Percentiles rank a stretch among this genome's conserved stretches.
Conservation (phyloP, 2,888 invertebrate genomes). For the Dicyrtomina minuta region DNA sequence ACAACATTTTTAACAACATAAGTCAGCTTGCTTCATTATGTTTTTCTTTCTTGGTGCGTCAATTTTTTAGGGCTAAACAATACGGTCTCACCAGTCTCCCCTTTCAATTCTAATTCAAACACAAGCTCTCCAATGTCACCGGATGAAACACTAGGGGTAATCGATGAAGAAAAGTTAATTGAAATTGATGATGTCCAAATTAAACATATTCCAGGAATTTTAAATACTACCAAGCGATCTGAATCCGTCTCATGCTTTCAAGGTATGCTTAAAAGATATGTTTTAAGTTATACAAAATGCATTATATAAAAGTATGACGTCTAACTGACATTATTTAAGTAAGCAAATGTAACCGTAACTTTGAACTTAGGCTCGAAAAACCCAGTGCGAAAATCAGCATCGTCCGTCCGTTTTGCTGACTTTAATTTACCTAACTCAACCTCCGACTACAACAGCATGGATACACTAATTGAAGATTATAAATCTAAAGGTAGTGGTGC, state of each 20-base stretch:
- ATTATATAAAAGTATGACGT: too few species aligned
- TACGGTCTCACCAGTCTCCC: slow-evolving; percentile 7
- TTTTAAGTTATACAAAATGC: too few species aligned
- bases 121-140: slow-evolving; percentile 17
- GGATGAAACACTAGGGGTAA: slow-evolving; percentile 16
- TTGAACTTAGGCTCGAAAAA: slow-evolving; percentile 4
- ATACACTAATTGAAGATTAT: slow-evolving; percentile 38
- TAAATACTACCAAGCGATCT: slow-evolving; percentile 20
- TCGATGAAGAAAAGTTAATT: slow-evolving; percentile 32
- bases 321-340: too few species aligned
- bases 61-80: slow-evolving; percentile 25
- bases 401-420: slow-evolving; percentile 33
- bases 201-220: slow-evolving; percentile 11
- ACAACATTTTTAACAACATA: not conserved
- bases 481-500: slow-evolving; percentile 6
- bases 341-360: too few species aligned
- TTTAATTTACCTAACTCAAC: slow-evolving; percentile 34
- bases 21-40: not conserved
- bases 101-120: not conserved
- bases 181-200: slow-evolving; percentile 31
- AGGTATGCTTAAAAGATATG: not conserved
- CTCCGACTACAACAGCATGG: slow-evolving; percentile 47
- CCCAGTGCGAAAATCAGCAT: slow-evolving; percentile 34
- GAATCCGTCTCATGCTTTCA: slow-evolving; percentile 33
- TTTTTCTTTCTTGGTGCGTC: not conserved